Conservation (phyloP, 2,888 invertebrate genomes). For the Scaptomyza caliginosa region DNA sequence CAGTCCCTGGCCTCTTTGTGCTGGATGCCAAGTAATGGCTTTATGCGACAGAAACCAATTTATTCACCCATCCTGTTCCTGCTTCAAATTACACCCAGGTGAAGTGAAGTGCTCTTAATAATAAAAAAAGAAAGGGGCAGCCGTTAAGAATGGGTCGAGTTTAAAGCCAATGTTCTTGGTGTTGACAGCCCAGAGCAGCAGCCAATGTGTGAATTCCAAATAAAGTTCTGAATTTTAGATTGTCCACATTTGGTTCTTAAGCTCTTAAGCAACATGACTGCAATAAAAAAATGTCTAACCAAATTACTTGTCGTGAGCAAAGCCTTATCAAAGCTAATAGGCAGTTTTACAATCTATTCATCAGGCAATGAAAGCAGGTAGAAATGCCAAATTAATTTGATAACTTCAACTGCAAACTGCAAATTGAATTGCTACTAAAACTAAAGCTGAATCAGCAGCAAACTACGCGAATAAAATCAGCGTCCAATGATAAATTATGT, state of each 20-base stretch:
- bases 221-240: not conserved
- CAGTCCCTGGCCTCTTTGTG: slow-evolving; percentile 45
- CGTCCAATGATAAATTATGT: slow-evolving; percentile 24
- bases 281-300: not conserved
- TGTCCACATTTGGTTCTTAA: not conserved
- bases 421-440: slow-evolving; percentile 39
- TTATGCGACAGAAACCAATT: slow-evolving; percentile 75
- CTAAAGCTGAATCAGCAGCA: slow-evolving; percentile 12
- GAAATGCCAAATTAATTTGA: not conserved
- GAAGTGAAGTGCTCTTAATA: slow-evolving; percentile 28
- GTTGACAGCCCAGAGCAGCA: slow-evolving; percentile 20
- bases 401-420: slow-evolving; percentile 10
- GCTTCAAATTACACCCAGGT: slow-evolving; percentile 47
- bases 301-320: not conserved
- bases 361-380: not conserved
- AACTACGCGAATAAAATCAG: slow-evolving; percentile 27
- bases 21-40: slow-evolving; percentile 61
- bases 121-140: slow-evolving; percentile 11
- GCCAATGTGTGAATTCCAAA: not conserved
- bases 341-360: slow-evolving; percentile 16
- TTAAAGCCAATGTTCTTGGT: slow-evolving; percentile 28
- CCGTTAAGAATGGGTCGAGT: slow-evolving; percentile 8
- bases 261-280: not conserved
- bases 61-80: slow-evolving; percentile 74
- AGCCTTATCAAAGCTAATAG: slow-evolving; percentile 3